A percentile compares a stretch with the other conserved stretches of the same genome.
These are phyloP conservation scores for Phaedon cochleariae DNA, from an alignment of 2,888 invertebrate genomes.

Conservation along the genomic window DNA sequence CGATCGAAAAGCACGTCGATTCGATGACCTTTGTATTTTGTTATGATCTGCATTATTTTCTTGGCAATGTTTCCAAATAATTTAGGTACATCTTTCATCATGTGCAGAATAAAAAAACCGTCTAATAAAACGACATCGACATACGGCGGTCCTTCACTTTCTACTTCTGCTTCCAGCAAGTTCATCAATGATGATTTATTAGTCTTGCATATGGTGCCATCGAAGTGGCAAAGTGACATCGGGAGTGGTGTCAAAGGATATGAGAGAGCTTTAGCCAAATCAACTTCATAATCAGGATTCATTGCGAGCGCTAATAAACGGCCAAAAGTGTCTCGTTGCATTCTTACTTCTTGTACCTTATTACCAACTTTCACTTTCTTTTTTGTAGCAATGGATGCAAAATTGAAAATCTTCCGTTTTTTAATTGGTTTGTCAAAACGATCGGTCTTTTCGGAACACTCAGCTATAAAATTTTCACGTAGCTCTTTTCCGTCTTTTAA, in stretches of 20 bases:
- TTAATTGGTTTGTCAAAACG: conserved; percentile 16
- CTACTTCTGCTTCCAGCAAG: conserved; percentile 38
- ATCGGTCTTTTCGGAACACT: not conserved
- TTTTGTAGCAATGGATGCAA: conserved; percentile 25
- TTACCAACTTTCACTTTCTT: conserved; percentile 25
- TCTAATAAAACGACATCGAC: conserved; percentile 39
- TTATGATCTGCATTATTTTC: conserved; percentile 42
- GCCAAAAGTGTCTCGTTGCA: conserved; percentile 23
- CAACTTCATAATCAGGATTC: conserved; percentile 23
- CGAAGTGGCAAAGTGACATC: conserved; percentile 44
- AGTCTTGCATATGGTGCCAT: conserved; percentile 44
- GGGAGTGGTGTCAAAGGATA: conserved; percentile 31
- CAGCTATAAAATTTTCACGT: not conserved
- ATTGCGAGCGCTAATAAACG: conserved; percentile 32
- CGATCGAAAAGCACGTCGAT: conserved; percentile 40
- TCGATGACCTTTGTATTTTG: conserved; percentile 28
- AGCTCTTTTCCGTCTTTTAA: not conserved
- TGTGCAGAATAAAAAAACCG: conserved; percentile 38
- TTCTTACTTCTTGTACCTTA: conserved; percentile 34
- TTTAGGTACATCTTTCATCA: conserved; percentile 33
- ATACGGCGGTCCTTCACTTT: conserved; percentile 35
- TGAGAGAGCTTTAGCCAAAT: conserved; percentile 31
- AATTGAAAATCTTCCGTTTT: conserved; percentile 28
- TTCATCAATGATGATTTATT: conserved; percentile 42
- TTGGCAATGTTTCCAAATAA: conserved; percentile 44